Evolutionary conservation across 2,113 vertebrate species (phyloP).

Genomic region (Herpetotheres cachinnans): DNA sequence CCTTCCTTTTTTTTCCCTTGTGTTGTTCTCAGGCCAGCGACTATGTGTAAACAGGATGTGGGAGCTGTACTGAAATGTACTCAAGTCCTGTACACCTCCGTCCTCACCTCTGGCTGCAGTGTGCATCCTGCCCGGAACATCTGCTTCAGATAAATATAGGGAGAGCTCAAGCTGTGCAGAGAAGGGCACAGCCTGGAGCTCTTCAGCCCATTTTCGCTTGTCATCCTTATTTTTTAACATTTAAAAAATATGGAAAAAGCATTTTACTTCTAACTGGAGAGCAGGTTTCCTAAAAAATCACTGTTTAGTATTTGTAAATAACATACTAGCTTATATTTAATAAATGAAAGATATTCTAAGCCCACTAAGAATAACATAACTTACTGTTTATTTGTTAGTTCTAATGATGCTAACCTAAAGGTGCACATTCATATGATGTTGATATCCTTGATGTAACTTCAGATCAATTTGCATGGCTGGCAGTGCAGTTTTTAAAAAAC

Average conservation of each 20-base stretch:
- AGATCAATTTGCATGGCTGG: neutral
- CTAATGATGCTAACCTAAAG: neutral
- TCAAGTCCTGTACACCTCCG: constrained; percentile 26
- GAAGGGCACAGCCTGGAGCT: neutral
- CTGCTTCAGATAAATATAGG: constrained; percentile 54
- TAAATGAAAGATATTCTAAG: neutral
- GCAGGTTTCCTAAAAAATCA: neutral
- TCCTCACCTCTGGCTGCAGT: constrained; percentile 41
- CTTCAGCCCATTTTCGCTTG: neutral
- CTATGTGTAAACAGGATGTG: constrained; percentile 60
- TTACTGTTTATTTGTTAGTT: neutral
- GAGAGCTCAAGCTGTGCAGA: neutral
- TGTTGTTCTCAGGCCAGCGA: neutral
- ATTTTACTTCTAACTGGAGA: neutral
- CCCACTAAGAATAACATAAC: neutral
- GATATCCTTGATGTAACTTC: neutral
- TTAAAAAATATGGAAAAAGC: neutral
- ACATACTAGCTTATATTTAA: neutral
- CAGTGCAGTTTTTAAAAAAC: neutral
- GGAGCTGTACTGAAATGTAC: constrained; percentile 22
- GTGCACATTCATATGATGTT: neutral
- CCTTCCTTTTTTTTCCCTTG: neutral
- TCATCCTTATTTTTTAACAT: neutral
- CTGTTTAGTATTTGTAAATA: neutral
- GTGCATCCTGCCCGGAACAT: constrained; percentile 41